Conservation (phyloP, 2,888 invertebrate genomes). For the Erebia palarica region DNA sequence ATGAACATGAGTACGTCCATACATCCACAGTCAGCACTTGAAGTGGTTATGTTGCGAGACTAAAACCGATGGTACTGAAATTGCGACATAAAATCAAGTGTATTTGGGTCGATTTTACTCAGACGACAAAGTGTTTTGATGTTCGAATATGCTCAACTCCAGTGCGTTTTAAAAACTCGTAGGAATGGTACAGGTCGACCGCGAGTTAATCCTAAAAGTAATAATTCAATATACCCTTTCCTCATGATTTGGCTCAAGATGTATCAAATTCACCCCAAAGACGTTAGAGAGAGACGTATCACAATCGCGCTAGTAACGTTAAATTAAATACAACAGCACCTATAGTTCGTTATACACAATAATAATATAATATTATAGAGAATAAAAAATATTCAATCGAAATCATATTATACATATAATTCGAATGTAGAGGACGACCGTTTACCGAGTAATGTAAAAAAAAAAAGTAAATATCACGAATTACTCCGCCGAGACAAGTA, state of each 20-base stretch:
- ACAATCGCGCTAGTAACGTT: conserved; percentile 72
- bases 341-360: conserved; percentile 72
- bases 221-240: conserved; percentile 78
- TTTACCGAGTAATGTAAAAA: no score
- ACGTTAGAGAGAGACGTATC: conserved; percentile 72
- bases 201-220: conserved; percentile 73
- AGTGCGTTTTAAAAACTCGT: no score
- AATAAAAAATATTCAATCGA: conserved; percentile 69
- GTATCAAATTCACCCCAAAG: conserved; percentile 59
- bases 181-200: conserved; percentile 49
- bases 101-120: no score
- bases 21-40: no score
- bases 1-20: no score
- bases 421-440: conserved; percentile 57
- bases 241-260: conserved; percentile 74
- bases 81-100: no score
- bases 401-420: conserved; percentile 68
- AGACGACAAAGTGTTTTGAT: no score
- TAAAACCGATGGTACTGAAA: no score
- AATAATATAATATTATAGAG: conserved; percentile 53
- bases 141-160: no score
- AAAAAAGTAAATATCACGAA: conserved; percentile 63
- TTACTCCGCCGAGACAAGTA: conserved; percentile 65
- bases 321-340: conserved; percentile 79
- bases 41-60: no score